Evolutionary conservation across 2,113 vertebrate genomes (phyloP).

Genomic region (Aphelocoma coerulescens): DNA sequence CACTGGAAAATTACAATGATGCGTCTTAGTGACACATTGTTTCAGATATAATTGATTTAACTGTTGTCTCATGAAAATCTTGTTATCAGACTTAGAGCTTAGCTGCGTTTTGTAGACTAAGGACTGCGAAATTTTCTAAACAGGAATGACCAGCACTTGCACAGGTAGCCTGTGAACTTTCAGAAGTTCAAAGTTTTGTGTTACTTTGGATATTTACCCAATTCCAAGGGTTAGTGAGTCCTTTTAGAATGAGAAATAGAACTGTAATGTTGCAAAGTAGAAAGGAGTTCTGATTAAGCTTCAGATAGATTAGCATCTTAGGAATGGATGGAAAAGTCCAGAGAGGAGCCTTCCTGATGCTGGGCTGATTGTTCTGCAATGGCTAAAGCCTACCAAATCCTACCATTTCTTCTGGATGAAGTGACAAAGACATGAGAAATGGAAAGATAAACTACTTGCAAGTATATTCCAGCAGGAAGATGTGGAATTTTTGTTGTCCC

Average conservation of each 20-base stretch:
- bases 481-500: neutral
- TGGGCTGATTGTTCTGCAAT: neutral
- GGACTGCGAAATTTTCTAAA: neutral
- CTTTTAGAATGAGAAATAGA: neutral
- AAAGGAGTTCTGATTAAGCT: neutral
- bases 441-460: neutral
- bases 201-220: neutral
- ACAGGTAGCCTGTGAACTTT: neutral
- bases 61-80: neutral
- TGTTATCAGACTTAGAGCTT: neutral
- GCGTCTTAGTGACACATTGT: neutral
- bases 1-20: neutral
- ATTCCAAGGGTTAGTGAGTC: neutral
- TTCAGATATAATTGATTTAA: conserved; percentile 37
- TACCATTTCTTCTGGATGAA: neutral
- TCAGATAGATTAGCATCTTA: neutral
- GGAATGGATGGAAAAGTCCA: neutral
- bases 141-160: neutral
- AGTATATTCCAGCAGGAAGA: neutral
- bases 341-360: neutral
- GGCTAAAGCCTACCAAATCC: neutral
- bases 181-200: neutral
- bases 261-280: neutral
- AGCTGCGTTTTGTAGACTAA: neutral
- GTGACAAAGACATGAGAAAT: neutral